Base-by-base conservation (phyloP, 1,140 invertebrate species). In the Acromyrmex echinatior region DNA sequence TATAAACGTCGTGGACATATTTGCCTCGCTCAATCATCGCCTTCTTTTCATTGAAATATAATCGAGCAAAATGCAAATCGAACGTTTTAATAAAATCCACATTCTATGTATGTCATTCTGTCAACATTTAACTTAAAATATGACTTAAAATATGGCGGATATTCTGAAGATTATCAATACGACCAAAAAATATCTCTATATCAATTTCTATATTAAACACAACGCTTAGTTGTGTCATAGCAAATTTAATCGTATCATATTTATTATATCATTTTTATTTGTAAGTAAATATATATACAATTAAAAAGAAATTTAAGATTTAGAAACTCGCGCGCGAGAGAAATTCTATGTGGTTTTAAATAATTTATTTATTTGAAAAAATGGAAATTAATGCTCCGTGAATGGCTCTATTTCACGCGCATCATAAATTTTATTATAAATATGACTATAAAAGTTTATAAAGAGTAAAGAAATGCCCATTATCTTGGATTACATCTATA, bases 161-260 rank as follows among this genome's bases (percentile, higher is more conserved):
- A 56, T 0, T 12, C 25, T 2, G 16, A 45, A 45, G 21, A 4
- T 49, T n/a, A 3, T 62, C 16, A 82, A 60, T 73, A 73, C 7
- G 25, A 49, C 2, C 6, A 70, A 16, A 73, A 73, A 45, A 45
- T 79, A n/a, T 58, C 4, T 39, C 10, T 73, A 6, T 81, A 58
- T 58, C 18, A 21, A 71, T 73, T 28, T 71, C 7, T 71, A 53
- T 79, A 79, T 65, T 80, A n/a, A 68, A 68, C 39, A 0, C 3
- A 14, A 62, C 71, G 31, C 7, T 0, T 9, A n/a, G 2, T n/a
- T 53, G 21, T 56, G n/a, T 51, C 28, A 31, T 3, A 66, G 31
- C 1, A 51, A 12, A 51, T 53, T 63, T n/a, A 25, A 45, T 49
- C 39, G 6, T 6, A 39, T 77, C 35, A 6, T 16, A 56, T 18